Conservation (phyloP, 2,888 invertebrate genomes). For the Meghimatium bilineatum region DNA sequence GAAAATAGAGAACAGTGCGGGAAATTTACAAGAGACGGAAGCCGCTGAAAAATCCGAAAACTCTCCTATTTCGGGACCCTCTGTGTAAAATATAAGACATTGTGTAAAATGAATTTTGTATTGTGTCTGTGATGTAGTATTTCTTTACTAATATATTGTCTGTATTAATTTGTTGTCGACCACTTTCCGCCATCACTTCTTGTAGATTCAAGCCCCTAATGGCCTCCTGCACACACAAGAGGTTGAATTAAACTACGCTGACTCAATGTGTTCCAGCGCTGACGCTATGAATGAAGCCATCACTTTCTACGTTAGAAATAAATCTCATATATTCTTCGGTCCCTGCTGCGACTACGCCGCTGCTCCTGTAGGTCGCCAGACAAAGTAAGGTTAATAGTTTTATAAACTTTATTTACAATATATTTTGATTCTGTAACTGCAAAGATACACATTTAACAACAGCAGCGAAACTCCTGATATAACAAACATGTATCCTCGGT, state of each 20-base stretch:
- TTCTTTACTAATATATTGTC: background rate
- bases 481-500: background rate
- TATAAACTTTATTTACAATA: background rate
- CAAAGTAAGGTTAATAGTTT: constrained; percentile 29
- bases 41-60: no score
- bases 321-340: constrained; percentile 71
- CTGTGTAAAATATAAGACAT: no score
- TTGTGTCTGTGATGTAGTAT: background rate
- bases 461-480: no score
- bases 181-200: background rate
- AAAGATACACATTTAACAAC: no score
- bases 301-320: constrained; percentile 46
- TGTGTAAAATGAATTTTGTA: no score
- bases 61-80: no score
- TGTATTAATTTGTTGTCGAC: background rate
- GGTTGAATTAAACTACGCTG: constrained; percentile 40
- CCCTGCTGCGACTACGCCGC: constrained; percentile 82
- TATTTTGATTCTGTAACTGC: background rate
- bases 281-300: constrained; percentile 50
- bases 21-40: no score
- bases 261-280: constrained; percentile 46
- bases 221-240: constrained; percentile 32
- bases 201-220: background rate
- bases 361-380: constrained; percentile 89
- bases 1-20: no score